phyloP scores from a whole-genome alignment of 1,140 invertebrate genomes.

The Ips typographus region DNA sequence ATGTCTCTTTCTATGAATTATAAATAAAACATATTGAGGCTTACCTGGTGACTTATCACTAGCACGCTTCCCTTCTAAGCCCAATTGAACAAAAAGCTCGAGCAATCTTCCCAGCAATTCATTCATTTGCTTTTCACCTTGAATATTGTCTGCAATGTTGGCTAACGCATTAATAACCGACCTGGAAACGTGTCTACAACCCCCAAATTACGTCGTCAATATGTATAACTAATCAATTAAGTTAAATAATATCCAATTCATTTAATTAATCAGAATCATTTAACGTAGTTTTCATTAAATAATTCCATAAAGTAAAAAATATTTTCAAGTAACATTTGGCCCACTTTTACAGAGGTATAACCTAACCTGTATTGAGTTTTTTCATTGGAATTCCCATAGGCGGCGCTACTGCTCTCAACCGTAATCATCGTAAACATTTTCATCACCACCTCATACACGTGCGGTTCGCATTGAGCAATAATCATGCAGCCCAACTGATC shows the following conservation, averaged over 20 bases:
- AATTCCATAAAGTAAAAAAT: too few relatives aligned
- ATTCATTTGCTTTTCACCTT: conserved; percentile 82
- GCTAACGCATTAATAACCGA: conserved; percentile 93
- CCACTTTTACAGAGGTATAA: neutral
- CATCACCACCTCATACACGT: conserved; percentile 95
- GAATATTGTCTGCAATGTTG: conserved; percentile 91
- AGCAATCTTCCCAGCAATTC: conserved; percentile 86
- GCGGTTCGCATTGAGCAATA: conserved; percentile 81
- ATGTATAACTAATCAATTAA: too few relatives aligned
- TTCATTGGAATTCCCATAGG: conserved; percentile 74
- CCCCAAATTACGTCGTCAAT: too few relatives aligned
- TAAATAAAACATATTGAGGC: neutral
- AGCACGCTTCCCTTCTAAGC: conserved; percentile 91
- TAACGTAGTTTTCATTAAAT: too few relatives aligned
- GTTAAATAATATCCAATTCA: too few relatives aligned
- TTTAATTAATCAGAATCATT: too few relatives aligned
- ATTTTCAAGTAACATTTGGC: neutral
- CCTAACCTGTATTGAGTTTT: conserved; percentile 71
- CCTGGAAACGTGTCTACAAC: conserved; percentile 82
- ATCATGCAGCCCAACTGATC: conserved; percentile 97
- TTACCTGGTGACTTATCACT: conserved; percentile 78
- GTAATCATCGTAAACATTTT: conserved; percentile 96
- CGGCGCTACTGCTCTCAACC: conserved; percentile 86
- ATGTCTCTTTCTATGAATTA: neutral
- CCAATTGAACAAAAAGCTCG: conserved; percentile 96